phyloP scores from a whole-genome alignment of 2,113 vertebrate genomes.

The Chaenocephalus aceratus region DNA sequence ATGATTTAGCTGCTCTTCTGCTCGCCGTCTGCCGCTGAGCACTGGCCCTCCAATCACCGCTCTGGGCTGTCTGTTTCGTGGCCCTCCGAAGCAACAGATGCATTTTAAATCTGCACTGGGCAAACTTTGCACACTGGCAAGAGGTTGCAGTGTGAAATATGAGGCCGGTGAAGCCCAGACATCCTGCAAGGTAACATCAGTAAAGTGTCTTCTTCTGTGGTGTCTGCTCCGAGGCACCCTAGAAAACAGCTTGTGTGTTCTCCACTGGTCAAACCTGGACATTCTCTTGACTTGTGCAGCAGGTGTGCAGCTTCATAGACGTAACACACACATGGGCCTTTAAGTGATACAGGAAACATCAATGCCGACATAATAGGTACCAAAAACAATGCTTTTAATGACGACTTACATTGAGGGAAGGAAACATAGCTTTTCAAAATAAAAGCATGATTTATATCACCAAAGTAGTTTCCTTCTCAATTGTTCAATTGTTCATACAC shows the following conservation, averaged over 20 bases:
- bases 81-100: constrained; percentile 69
- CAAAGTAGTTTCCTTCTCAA: neutral
- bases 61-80: constrained; percentile 67
- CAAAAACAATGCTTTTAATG: no score
- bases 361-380: neutral
- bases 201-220: constrained; percentile 5
- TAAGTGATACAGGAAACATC: neutral
- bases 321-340: neutral
- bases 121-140: constrained; percentile 37
- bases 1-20: constrained; percentile 80
- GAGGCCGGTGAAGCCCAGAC: constrained; percentile 23
- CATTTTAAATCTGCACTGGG: constrained; percentile 70
- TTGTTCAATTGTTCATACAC: neutral
- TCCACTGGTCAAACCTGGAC: neutral
- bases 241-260: neutral
- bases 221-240: neutral
- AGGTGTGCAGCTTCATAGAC: neutral
- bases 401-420: neutral
- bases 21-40: constrained; percentile 79
- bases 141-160: constrained; percentile 53
- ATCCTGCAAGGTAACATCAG: constrained; percentile 32
- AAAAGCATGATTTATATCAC: neutral
- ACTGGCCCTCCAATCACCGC: constrained; percentile 73
- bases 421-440: neutral
- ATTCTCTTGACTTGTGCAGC: constrained; percentile 1